These are phyloP conservation scores for Leptopilina boulardi DNA, from an alignment of 1,140 invertebrate genomes.

Conservation along the genomic window DNA sequence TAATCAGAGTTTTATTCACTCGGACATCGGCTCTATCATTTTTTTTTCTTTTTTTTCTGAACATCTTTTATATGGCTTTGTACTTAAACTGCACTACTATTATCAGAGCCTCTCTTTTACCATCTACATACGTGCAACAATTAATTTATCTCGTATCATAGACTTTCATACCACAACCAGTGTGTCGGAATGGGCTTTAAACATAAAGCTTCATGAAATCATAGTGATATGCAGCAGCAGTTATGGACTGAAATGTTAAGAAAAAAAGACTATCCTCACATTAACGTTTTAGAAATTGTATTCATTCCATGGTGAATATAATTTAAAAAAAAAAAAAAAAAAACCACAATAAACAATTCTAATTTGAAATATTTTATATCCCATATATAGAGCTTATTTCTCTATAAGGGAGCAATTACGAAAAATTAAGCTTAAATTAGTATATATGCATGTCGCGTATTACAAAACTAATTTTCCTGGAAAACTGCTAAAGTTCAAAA, in stretches of 20 bases:
- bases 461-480: conserved; percentile 6
- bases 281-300: no score
- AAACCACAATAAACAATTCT: neutral
- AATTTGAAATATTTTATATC: neutral
- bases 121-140: neutral
- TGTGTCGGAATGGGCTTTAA: conserved; percentile 5
- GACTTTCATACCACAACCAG: neutral
- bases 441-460: neutral
- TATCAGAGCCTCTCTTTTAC: neutral
- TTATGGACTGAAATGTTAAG: neutral
- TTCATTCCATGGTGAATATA: neutral
- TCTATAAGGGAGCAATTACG: neutral
- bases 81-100: neutral
- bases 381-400: neutral
- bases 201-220: neutral
- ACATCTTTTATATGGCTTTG: no score
- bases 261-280: no score
- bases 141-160: conserved; percentile 20
- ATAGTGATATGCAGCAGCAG: neutral
- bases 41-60: neutral
- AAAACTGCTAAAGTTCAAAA: conserved; percentile 3
- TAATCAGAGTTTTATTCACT: neutral
- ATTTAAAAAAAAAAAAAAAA: neutral
- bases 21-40: neutral
- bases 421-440: conserved; percentile 5